A percentile compares a stretch with the other conserved stretches of the same genome.
phyloP scores from a whole-genome alignment of 2,797 vertebrate genomes.

The Chiroxiphia lanceolata region DNA sequence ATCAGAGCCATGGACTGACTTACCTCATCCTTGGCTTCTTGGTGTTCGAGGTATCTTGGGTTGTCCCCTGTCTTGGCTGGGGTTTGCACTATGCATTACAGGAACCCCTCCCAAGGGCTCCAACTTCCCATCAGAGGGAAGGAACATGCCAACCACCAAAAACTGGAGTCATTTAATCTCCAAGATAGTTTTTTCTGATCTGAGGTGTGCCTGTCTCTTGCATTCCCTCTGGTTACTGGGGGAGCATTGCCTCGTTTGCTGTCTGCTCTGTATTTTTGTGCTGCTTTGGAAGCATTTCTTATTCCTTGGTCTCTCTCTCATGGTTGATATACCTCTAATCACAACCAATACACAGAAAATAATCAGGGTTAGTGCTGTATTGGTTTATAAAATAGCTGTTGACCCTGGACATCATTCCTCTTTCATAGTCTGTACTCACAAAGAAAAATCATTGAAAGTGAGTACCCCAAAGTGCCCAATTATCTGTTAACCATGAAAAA shows the following conservation, averaged over 20 bases:
- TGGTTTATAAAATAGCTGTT: background rate
- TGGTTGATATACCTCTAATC: background rate
- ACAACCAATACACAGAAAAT: background rate
- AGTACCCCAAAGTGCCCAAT: background rate
- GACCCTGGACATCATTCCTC: background rate
- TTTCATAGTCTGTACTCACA: background rate
- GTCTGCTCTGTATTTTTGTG: background rate
- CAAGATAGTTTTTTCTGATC: background rate
- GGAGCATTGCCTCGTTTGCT: background rate
- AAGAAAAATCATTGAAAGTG: background rate
- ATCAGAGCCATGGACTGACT: accelerated
- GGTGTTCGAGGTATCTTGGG: accelerated
- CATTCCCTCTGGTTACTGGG: background rate
- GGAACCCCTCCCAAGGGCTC: background rate
- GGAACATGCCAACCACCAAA: background rate
- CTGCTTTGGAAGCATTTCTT: background rate
- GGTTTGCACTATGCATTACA: background rate
- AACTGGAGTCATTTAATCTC: background rate
- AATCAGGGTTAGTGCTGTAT: background rate
- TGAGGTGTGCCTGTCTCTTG: background rate
- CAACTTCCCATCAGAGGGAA: background rate
- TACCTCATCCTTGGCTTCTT: background rate
- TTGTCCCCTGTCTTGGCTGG: background rate
- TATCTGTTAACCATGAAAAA: background rate
- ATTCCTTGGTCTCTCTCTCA: background rate